phyloP scores from a whole-genome alignment of 2,888 invertebrate genomes.

The Hydrotaea diabolus region DNA sequence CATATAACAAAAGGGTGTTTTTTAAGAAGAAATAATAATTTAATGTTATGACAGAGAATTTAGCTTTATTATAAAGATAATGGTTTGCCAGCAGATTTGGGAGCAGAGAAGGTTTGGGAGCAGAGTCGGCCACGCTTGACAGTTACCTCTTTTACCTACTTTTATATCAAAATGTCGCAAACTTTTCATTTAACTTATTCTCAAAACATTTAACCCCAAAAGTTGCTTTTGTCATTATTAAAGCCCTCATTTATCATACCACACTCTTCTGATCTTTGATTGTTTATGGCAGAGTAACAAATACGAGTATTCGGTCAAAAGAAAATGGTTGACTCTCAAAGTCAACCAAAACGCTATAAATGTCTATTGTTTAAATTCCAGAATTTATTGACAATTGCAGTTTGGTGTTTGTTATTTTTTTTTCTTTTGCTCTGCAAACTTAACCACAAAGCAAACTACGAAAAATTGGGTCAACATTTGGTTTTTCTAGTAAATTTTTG shows the following conservation, averaged over 20 bases:
- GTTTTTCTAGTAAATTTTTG: slow-evolving; percentile 5
- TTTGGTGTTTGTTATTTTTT: background rate
- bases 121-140: too few relatives aligned
- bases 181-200: too few relatives aligned
- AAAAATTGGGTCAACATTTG: slow-evolving; percentile 14
- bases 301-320: slow-evolving; percentile 12
- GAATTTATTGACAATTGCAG: slow-evolving; percentile 37
- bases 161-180: too few relatives aligned
- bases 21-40: too few relatives aligned
- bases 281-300: background rate
- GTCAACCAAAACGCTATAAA: slow-evolving; percentile 29
- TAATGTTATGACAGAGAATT: too few relatives aligned
- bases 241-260: background rate
- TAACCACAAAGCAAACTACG: background rate
- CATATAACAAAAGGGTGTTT: too few relatives aligned
- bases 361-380: slow-evolving; percentile 38
- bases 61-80: too few relatives aligned
- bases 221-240: background rate
- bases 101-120: too few relatives aligned
- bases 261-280: slow-evolving; percentile 13
- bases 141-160: too few relatives aligned
- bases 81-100: too few relatives aligned
- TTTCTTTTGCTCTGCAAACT: background rate
- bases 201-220: background rate
- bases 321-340: slow-evolving; percentile 26